Percentiles rank a stretch among this genome's conserved stretches.
phyloP scores from a whole-genome alignment of 2,888 invertebrate genomes.

The Entomobrya multifasciata region DNA sequence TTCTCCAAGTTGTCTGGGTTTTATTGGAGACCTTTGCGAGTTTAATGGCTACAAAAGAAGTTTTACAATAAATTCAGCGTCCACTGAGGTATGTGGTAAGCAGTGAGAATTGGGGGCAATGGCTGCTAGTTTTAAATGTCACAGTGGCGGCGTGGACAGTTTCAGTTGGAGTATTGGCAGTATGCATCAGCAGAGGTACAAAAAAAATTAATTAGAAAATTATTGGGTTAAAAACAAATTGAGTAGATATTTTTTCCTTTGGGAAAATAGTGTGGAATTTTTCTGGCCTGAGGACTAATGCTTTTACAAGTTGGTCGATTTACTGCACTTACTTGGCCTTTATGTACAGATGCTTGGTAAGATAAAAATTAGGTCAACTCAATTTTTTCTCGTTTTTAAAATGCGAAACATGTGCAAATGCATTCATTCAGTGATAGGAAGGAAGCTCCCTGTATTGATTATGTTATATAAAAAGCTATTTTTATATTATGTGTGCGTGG shows the following conservation, averaged over 20 bases:
- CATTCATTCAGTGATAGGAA: too few relatives aligned
- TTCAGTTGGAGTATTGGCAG: constrained; percentile 75
- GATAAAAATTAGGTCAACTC: constrained; percentile 62
- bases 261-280: constrained; percentile 78
- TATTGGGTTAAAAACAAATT: too few relatives aligned
- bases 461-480: too few relatives aligned
- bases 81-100: constrained; percentile 75
- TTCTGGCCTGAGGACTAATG: constrained; percentile 78
- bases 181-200: constrained; percentile 78
- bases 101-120: constrained; percentile 79
- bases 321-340: constrained; percentile 92
- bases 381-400: too few relatives aligned
- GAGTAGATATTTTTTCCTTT: too few relatives aligned
- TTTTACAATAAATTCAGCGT: constrained; percentile 84
- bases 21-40: constrained; percentile 76
- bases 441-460: too few relatives aligned
- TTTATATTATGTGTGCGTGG: too few relatives aligned
- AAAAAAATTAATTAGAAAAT: not conserved
- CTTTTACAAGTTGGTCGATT: constrained; percentile 87
- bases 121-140: constrained; percentile 75
- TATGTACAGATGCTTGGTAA: constrained; percentile 93
- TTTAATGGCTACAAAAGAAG: constrained; percentile 84
- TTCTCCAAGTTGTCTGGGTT: constrained; percentile 74
- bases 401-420: too few relatives aligned
- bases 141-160: constrained; percentile 74